Conservation (phyloP, 2,797 vertebrate genomes). For the Ispidina lecontei region DNA sequence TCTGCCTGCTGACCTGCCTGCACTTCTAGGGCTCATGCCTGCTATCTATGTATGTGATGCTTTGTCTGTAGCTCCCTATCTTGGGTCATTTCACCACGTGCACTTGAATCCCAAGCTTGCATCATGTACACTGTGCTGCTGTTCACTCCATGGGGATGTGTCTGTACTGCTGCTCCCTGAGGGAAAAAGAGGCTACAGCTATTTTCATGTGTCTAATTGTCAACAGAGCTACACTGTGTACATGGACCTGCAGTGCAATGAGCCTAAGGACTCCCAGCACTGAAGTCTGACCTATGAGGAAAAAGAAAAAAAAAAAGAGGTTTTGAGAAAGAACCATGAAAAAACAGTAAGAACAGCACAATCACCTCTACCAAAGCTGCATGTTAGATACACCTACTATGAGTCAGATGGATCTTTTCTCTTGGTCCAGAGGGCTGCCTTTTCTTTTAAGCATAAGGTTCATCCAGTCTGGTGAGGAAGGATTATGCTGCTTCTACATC, state of each 20-base stretch:
- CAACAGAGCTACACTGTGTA: neutral
- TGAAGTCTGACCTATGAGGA: fast-evolving
- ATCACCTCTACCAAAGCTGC: neutral
- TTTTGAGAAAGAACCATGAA: neutral
- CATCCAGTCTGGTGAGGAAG: neutral
- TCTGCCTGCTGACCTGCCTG: neutral
- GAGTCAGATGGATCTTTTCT: neutral
- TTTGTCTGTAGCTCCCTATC: neutral
- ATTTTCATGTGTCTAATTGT: neutral
- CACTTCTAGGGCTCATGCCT: neutral
- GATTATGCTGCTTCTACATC: neutral
- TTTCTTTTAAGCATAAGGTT: neutral
- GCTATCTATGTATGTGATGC: neutral
- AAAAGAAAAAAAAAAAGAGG: neutral
- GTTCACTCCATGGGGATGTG: neutral
- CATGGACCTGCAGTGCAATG: neutral
- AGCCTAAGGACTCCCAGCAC: neutral
- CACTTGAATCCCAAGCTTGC: neutral
- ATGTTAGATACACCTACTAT: neutral
- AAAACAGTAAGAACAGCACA: neutral
- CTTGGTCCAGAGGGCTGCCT: neutral
- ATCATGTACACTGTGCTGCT: neutral
- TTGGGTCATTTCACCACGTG: neutral
- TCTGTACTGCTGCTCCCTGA: neutral
- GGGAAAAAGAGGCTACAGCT: too few species aligned